These are phyloP conservation scores for Ictidomys tridecemlineatus DNA, from an alignment of 2,113 vertebrate genomes.

Conservation along the genomic window DNA sequence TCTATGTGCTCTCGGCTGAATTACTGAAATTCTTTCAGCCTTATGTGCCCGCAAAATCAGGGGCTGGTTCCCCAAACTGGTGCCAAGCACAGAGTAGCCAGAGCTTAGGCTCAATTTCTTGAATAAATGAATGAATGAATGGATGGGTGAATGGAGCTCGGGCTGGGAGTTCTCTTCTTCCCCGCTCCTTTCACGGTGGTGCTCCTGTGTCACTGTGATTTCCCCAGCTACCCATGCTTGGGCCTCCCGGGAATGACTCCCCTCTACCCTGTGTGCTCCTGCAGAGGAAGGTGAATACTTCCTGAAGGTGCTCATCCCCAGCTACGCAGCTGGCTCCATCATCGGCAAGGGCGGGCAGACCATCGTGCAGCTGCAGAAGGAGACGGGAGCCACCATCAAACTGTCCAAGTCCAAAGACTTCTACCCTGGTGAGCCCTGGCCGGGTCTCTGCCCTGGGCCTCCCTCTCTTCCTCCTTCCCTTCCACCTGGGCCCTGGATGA, in stretches of 20 bases:
- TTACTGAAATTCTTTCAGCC: not conserved
- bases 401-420: constrained; percentile 99
- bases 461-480: not conserved
- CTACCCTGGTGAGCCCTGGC: constrained; percentile 92
- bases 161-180: not conserved
- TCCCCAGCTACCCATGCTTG: not conserved
- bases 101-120: not conserved
- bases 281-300: constrained; percentile 97
- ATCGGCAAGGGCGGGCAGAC: constrained; percentile 97
- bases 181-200: not conserved
- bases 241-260: not conserved
- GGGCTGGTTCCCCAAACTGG: not conserved
- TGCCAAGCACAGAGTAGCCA: not conserved
- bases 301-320: constrained; percentile 97
- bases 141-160: not conserved
- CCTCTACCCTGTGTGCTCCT: constrained; percentile 62
- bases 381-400: constrained; percentile 97
- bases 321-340: constrained; percentile 96
- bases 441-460: not conserved
- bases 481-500: constrained; percentile 13
- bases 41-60: not conserved
- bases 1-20: not conserved
- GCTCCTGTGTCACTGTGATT: not conserved
- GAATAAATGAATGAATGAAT: not conserved
- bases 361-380: constrained; percentile 97